Base-by-base conservation (phyloP, 2,888 invertebrate genomes). In the Chesias legatella region DNA sequence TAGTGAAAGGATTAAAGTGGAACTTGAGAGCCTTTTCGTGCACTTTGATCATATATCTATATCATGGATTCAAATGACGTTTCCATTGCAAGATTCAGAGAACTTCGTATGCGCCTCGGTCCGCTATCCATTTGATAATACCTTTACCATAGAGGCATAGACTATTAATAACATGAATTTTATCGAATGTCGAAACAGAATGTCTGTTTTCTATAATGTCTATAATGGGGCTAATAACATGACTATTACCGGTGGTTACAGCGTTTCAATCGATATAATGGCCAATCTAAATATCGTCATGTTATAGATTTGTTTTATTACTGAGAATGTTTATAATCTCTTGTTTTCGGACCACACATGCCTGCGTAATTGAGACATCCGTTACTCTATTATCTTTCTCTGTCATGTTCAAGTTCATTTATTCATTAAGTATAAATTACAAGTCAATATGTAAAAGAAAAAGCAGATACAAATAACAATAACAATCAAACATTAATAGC, bases 321-420 rank as follows among this genome's bases (percentile, higher is more conserved):
- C 48, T 56, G 58, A 63, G 59, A 55, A 47, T 53, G 60, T 64
- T 63, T 73, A 71, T 83, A 81, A 83, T 82, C 63, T 73, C 62
- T 64, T 65, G 60, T 61, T 56, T 62, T 60, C 52, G 60, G 86
- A 83, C 86, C 86, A 84, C 86, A 85, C 86, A 78, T 67, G 58
- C 53, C 56, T 58, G 60, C 56, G 62, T 82, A 81, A 85, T 88
- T 82, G 85, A 86, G 82, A 81, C 79, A 81, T 79, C 69, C 62
- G 56, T 67, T 58, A 70, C 67, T 70, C 77, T 67, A 57, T 65
- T 71, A 73, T 74, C 69, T 45, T 49, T 42, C 58, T 61, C 45
- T 63, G 68, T 66, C 73, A 70, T 64, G 63, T 58, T 56, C 54
- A n/a, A n/a, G n/a, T n/a, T n/a, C n/a, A n/a, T n/a, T n/a, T n/a